Evolutionary conservation across 2,888 invertebrate species (phyloP).

Genomic region (Amorpha juglandis): DNA sequence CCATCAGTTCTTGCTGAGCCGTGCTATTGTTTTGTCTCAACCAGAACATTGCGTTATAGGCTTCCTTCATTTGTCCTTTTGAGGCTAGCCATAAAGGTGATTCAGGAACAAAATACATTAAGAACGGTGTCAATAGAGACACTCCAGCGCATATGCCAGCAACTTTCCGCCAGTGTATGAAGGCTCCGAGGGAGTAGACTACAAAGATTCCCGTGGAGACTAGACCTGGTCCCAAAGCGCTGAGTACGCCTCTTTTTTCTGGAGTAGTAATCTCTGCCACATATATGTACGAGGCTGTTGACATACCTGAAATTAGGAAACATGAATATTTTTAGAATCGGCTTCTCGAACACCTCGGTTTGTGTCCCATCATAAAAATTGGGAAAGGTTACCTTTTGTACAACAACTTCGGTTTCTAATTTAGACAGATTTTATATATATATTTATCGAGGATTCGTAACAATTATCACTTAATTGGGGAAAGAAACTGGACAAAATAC

Average conservation of each 20-base stretch:
- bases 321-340: neutral
- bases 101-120: conserved; percentile 87
- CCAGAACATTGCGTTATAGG: conserved; percentile 86
- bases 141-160: conserved; percentile 86
- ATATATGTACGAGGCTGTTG: conserved; percentile 87
- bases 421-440: too few species aligned
- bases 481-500: too few species aligned
- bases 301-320: conserved; percentile 83
- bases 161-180: conserved; percentile 87
- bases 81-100: conserved; percentile 88
- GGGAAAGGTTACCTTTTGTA: too few species aligned
- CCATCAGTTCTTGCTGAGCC: conserved; percentile 86
- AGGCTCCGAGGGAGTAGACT: conserved; percentile 87
- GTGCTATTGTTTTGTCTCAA: conserved; percentile 85
- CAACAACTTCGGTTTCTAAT: too few species aligned
- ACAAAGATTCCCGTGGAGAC: conserved; percentile 89
- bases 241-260: conserved; percentile 87
- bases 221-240: conserved; percentile 88
- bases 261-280: conserved; percentile 88
- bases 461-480: too few species aligned
- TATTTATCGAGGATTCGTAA: too few species aligned
- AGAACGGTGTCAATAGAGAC: conserved; percentile 81
- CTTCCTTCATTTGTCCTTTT: conserved; percentile 84
- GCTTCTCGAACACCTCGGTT: too few species aligned
- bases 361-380: too few species aligned